A percentile compares a stretch with the other conserved stretches of the same genome.
Evolutionary conservation across 2,888 invertebrate species (phyloP).

Genomic region (Pterobdella sp.): DNA sequence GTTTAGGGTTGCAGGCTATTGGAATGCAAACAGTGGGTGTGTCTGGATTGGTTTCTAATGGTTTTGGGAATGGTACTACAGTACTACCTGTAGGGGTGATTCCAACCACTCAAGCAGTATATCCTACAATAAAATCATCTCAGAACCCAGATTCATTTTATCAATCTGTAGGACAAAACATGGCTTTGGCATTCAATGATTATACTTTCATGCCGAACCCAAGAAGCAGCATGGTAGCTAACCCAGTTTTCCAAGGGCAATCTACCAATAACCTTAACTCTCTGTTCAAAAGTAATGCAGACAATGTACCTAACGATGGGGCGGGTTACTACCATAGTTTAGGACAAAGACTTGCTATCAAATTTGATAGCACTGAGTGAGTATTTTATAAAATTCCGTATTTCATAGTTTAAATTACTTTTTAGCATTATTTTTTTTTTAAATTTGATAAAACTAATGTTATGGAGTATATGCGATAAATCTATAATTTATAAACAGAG

Average conservation of each 20-base stretch:
- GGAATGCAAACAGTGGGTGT: background rate
- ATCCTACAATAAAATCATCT: background rate
- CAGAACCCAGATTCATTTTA: constrained; percentile 21
- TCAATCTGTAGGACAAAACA: constrained; percentile 25
- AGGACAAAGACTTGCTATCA: constrained; percentile 30
- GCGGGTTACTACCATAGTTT: constrained; percentile 28
- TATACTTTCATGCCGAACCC: constrained; percentile 21
- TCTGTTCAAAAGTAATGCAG: background rate
- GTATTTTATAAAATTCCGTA: too few species aligned
- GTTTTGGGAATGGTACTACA: background rate
- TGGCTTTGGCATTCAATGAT: constrained; percentile 24
- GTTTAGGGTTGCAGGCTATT: background rate
- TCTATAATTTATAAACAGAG: too few species aligned
- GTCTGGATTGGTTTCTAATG: background rate
- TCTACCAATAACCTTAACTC: background rate
- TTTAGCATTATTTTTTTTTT: too few species aligned
- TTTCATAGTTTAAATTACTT: too few species aligned
- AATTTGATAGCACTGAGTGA: constrained; percentile 23
- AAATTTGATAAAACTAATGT: too few species aligned
- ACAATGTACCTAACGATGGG: constrained; percentile 26
- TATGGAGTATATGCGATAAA: too few species aligned
- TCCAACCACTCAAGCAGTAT: background rate
- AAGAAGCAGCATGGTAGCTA: constrained; percentile 11
- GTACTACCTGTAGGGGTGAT: background rate
- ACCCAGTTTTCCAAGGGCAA: constrained; percentile 18